Evolutionary conservation across 2,888 invertebrate genomes (phyloP), one percentile per base, ranked within the genome.

Genomic region (Aelia acuminata): DNA sequence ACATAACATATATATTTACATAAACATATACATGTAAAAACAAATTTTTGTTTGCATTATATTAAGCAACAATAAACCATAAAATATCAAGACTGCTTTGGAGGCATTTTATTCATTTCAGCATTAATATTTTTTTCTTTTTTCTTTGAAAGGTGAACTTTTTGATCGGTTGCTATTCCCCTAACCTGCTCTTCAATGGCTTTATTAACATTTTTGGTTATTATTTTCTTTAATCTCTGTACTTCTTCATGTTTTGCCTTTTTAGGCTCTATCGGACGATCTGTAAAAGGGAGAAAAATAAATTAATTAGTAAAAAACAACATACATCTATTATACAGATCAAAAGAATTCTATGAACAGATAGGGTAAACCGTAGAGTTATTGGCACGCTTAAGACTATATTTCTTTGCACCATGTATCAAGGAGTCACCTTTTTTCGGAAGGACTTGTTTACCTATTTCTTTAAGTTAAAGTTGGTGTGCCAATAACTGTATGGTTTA

Each of bases 121-220:
- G 80, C 89, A 70, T 70, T 70, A 70, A 70, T 70, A 35, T 84
- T 88, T 47, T 89, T 87, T 15, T 90, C 90, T 70, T 90, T 90
- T 88, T 91, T 91, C 50, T 90, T 90, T 0, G 90, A 90, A 80
- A 89, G 87, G 80, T 89, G 88, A 22, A 90, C 89, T 48, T 93
- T 92, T 86, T 91, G 92, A 1, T 92, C 92, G n/a, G 91, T 91
- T 0, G 95, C 95, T 89, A 93, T 92, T 2, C 94, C 93, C 86
- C 96, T 92, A 84, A 96, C 93, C 92, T 96, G 95, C 90, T 95
- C 92, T 91, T 96, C 96, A 86, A 95, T 94, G 4, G 94, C 93
- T 91, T 94, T 94, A 91, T 96, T 96, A n/a, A 96, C 94, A 91
- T 94, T 94, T 92, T 95, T 95, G 11, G 95, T 94, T 22, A 96